Evolutionary conservation across 1,140 invertebrate species (phyloP), one percentile per base, ranked within the genome.

Genomic region (Berghia stephanieae): DNA sequence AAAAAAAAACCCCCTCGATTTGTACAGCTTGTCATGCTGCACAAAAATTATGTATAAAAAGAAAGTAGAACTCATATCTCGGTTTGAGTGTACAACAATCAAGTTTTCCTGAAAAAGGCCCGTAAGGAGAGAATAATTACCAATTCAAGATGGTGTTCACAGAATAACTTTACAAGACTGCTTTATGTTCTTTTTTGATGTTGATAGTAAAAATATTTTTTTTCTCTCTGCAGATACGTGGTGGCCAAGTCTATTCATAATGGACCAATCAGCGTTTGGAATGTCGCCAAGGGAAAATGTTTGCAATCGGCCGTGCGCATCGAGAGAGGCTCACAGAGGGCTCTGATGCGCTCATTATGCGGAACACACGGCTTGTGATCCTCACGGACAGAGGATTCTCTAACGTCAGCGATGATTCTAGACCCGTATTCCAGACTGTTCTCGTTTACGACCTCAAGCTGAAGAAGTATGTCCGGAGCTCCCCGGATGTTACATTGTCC

Each of bases 191-290:
- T n/a, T n/a, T n/a, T n/a, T n/a, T n/a, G n/a, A n/a, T n/a, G n/a
- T n/a, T n/a, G n/a, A n/a, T n/a, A n/a, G n/a, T n/a, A n/a, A n/a
- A n/a, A n/a, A n/a, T 67, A 21, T 38, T 5, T 24, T 5, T 40
- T 27, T 8, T 55, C 16, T 57, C 3, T 52, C 27, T 4, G 6
- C 74, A 76, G 74, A 31, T 88, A 87, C 73, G 84, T 86, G 18
- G 83, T 89, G 2, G 85, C 87, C n/a, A 81, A 85, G 49, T 82
- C 84, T 38, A 79, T 86, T 6, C 83, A 88, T 78, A 86, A 87
- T 70, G 87, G 87, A 38, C 84, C 84, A 31, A 79, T 88, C 13
- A 84, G 81, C 66, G 85, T 89, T 8, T 89, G 87, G 87, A 88
- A 88, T 79, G 82, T 88, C 57, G 84, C 83, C 13, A 86, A 85